Evolutionary conservation across 2,113 vertebrate species (phyloP).

Genomic region (Macaca nemestrina): DNA sequence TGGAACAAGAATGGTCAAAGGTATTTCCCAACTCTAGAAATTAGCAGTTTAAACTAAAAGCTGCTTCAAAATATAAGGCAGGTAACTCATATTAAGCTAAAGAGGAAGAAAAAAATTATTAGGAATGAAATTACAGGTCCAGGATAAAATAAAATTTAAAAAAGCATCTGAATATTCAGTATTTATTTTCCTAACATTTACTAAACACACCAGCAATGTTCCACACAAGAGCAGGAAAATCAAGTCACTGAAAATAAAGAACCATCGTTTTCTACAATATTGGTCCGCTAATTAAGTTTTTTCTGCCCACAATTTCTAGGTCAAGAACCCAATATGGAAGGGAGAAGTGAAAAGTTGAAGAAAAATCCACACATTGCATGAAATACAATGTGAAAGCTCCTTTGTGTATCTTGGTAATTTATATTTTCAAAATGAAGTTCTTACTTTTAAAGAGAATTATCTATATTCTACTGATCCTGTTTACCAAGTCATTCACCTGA

Average conservation of each 20-base stretch:
- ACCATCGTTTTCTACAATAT: neutral
- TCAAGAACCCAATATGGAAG: conserved; percentile 25
- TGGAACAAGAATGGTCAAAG: neutral
- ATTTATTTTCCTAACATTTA: neutral
- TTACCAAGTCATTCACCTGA: neutral
- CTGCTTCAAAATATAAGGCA: neutral
- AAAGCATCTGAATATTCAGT: neutral
- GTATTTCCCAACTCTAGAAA: neutral
- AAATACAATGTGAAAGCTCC: neutral
- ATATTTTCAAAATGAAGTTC: conserved; percentile 44
- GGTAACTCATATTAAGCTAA: neutral
- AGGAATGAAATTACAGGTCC: neutral
- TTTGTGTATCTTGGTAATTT: conserved; percentile 17
- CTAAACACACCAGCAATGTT: neutral
- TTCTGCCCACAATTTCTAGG: conserved; percentile 36
- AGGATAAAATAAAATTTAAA: conserved; percentile 29
- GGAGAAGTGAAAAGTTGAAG: neutral
- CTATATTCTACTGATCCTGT: neutral
- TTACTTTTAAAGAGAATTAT: conserved; percentile 16
- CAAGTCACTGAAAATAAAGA: neutral
- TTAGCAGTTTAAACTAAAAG: neutral
- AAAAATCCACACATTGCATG: conserved; percentile 28
- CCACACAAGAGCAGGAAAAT: neutral
- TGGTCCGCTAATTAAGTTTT: neutral
- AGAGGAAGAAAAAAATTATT: neutral